Evolutionary conservation across 2,113 vertebrate species (phyloP).

Genomic region (Butastur rufipennis): DNA sequence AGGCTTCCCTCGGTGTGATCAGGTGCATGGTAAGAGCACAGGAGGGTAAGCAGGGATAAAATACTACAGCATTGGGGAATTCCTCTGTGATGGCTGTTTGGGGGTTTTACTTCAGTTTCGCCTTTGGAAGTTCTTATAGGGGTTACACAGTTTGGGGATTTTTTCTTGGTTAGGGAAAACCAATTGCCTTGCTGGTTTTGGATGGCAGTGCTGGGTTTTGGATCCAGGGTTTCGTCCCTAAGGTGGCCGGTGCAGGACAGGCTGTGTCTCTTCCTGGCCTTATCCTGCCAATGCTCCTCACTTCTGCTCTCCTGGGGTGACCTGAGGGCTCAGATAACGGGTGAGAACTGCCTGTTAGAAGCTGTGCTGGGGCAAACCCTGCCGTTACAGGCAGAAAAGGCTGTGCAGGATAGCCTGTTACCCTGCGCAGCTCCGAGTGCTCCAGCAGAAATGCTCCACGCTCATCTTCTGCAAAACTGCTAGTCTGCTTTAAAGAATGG

Average conservation of each 20-base stretch:
- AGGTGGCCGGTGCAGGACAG: background rate
- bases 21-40: background rate
- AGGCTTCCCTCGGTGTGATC: background rate
- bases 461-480: background rate
- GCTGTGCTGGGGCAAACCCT: background rate
- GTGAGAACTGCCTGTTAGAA: background rate
- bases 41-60: conserved; percentile 22
- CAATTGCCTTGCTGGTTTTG: background rate
- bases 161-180: background rate
- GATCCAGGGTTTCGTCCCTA: background rate
- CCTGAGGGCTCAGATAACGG: background rate
- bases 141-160: background rate
- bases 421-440: background rate
- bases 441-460: background rate
- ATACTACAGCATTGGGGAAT: background rate
- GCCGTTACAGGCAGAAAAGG: background rate
- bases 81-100: background rate
- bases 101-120: background rate
- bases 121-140: background rate
- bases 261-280: background rate
- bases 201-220: background rate
- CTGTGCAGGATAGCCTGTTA: background rate
- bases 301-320: background rate
- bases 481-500: background rate
- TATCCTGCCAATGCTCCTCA: background rate